These are phyloP conservation scores for Fragum sueziense DNA, from an alignment of 2,888 invertebrate genomes.

Conservation along the genomic window DNA sequence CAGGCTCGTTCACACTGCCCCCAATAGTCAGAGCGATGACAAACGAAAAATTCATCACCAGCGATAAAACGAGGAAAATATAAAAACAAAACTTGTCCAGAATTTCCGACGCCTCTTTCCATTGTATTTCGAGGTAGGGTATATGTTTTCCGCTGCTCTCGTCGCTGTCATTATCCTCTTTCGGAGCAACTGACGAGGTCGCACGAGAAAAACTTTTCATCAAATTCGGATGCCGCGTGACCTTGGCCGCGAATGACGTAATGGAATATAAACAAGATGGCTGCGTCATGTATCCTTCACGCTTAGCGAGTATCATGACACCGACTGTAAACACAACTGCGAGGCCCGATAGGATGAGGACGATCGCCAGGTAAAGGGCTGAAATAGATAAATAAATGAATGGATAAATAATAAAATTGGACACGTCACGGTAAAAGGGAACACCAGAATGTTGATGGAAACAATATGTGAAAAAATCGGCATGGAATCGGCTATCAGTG, in stretches of 20 bases:
- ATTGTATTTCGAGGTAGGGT: slow-evolving; percentile 12
- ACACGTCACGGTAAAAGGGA: background rate
- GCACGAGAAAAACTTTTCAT: background rate
- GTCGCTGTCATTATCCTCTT: background rate
- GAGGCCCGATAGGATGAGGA: slow-evolving; percentile 51
- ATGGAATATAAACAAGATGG: background rate
- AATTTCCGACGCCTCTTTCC: slow-evolving; percentile 19
- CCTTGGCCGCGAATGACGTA: slow-evolving; percentile 21
- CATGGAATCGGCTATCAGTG: slow-evolving; percentile 48
- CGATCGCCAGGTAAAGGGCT: slow-evolving; percentile 62
- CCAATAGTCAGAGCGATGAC: slow-evolving; percentile 37
- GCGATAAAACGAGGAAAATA: slow-evolving; percentile 24
- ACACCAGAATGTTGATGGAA: no score
- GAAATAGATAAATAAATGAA: slow-evolving; percentile 20
- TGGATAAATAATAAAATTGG: background rate
- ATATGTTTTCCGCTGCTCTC: background rate
- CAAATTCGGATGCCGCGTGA: slow-evolving; percentile 10
- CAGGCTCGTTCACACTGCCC: slow-evolving; percentile 12
- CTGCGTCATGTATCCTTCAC: slow-evolving; percentile 6
- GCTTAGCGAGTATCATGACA: slow-evolving; percentile 52
- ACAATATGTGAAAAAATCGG: slow-evolving; percentile 53
- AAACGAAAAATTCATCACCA: slow-evolving; percentile 34
- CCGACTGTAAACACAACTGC: slow-evolving; percentile 57
- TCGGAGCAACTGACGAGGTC: background rate
- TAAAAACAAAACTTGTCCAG: slow-evolving; percentile 41